Evolutionary conservation across 1,140 invertebrate genomes (phyloP).

Genomic region (Lepidurus apus): DNA sequence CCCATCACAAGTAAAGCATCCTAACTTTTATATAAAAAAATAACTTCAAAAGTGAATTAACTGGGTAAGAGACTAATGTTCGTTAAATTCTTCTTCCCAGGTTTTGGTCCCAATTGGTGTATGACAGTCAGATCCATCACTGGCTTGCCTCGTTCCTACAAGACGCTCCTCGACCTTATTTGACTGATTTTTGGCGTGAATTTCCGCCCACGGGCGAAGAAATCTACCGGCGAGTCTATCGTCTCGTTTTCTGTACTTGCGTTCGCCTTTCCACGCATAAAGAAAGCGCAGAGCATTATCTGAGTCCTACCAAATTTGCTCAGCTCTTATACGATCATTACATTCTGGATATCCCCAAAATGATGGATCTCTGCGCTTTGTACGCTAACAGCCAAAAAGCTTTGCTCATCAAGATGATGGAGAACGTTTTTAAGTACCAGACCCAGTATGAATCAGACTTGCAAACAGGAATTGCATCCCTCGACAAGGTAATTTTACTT

Average conservation of each 20-base stretch:
- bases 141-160: conserved; percentile 65
- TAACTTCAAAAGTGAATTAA: background rate
- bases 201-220: background rate
- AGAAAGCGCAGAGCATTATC: conserved; percentile 57
- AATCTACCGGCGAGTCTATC: conserved; percentile 40
- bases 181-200: conserved; percentile 32
- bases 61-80: background rate
- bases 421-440: conserved; percentile 61
- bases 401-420: conserved; percentile 58
- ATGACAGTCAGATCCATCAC: conserved; percentile 59
- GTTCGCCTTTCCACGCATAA: conserved; percentile 66
- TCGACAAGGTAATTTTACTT: conserved; percentile 42
- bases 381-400: conserved; percentile 62
- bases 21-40: background rate
- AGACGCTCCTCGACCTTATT: conserved; percentile 62
- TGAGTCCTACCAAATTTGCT: conserved; percentile 59
- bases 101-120: conserved; percentile 75
- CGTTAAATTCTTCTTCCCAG: conserved; percentile 48
- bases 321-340: conserved; percentile 71
- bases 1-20: conserved; percentile 48
- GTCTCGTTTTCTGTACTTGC: conserved; percentile 60
- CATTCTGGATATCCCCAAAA: conserved; percentile 71
- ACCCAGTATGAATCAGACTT: conserved; percentile 65
- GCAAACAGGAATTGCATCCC: conserved; percentile 46
- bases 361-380: conserved; percentile 68